A percentile compares a stretch with the other conserved stretches of the same genome.
Conservation (phyloP, 2,888 invertebrate genomes). For the Mactromeris polynyma region DNA sequence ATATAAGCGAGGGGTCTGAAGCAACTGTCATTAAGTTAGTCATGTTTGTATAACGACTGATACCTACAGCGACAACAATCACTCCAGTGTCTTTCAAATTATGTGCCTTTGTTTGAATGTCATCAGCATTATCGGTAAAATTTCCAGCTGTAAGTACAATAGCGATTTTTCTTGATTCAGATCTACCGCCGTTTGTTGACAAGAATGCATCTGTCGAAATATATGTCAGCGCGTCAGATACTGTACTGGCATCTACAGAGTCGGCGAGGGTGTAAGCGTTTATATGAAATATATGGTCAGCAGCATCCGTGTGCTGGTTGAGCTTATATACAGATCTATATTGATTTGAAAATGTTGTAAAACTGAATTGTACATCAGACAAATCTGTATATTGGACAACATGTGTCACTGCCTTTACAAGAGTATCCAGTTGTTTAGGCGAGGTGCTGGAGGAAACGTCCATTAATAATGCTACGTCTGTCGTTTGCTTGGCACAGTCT, state of each 20-base stretch:
- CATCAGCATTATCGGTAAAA: constrained; percentile 1
- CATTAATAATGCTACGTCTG: constrained; percentile 24
- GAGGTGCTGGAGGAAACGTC: not conserved
- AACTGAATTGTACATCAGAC: constrained; percentile 30
- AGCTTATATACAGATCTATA: not conserved
- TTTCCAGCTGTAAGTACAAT: constrained; percentile 6
- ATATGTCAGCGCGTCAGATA: not conserved
- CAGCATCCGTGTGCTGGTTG: not conserved
- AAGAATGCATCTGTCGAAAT: not conserved
- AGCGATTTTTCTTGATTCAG: constrained; percentile 5
- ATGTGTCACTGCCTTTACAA: not conserved
- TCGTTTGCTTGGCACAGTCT: not conserved
- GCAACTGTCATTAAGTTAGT: not conserved
- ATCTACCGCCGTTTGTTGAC: not conserved
- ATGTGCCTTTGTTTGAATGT: not conserved
- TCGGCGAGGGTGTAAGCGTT: not conserved
- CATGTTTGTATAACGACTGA: not conserved
- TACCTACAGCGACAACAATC: constrained; percentile 7
- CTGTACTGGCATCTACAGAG: not conserved
- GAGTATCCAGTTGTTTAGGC: not conserved
- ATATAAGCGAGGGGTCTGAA: not conserved
- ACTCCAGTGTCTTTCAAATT: not conserved
- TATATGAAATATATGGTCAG: not conserved
- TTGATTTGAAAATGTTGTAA: constrained; percentile 11
- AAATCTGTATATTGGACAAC: not conserved